phyloP scores from a whole-genome alignment of 2,797 vertebrate species.

The Siniperca undulata region DNA sequence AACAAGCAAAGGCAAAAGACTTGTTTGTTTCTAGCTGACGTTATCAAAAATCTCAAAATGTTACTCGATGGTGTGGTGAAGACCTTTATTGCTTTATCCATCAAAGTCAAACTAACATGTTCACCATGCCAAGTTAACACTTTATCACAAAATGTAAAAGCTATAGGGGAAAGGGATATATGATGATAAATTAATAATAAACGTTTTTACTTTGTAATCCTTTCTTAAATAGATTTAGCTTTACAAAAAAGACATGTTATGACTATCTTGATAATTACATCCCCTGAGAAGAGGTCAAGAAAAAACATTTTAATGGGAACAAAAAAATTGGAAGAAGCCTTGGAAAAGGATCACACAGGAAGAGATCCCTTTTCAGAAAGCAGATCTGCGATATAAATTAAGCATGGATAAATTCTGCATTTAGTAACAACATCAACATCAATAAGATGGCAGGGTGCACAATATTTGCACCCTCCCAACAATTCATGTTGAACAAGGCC shows the following conservation, averaged over 20 bases:
- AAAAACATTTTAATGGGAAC: background rate
- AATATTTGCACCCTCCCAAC: slow-evolving; percentile 12
- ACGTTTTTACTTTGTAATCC: background rate
- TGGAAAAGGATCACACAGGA: slow-evolving; percentile 17
- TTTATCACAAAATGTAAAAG: background rate
- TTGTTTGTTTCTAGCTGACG: slow-evolving; percentile 20
- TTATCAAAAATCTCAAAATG: slow-evolving; percentile 33
- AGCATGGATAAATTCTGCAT: slow-evolving; percentile 24
- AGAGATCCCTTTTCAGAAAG: slow-evolving; percentile 3
- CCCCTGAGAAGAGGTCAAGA: background rate
- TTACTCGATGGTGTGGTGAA: background rate
- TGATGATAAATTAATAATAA: background rate
- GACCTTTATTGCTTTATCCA: slow-evolving; percentile 31
- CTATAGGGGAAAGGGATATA: background rate
- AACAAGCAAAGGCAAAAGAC: slow-evolving; percentile 33
- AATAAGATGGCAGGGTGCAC: slow-evolving; percentile 23
- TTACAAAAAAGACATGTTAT: background rate
- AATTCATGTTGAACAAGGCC: slow-evolving; percentile 35
- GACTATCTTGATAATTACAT: background rate
- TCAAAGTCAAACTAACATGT: slow-evolving; percentile 27
- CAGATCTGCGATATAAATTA: slow-evolving; percentile 20
- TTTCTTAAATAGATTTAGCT: background rate
- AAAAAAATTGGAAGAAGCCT: background rate
- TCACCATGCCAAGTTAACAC: background rate
- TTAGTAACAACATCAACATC: slow-evolving; percentile 30